Percentiles rank a stretch among this genome's conserved stretches.
Conservation (phyloP, 2,888 invertebrate species). For the Spisula solida region DNA sequence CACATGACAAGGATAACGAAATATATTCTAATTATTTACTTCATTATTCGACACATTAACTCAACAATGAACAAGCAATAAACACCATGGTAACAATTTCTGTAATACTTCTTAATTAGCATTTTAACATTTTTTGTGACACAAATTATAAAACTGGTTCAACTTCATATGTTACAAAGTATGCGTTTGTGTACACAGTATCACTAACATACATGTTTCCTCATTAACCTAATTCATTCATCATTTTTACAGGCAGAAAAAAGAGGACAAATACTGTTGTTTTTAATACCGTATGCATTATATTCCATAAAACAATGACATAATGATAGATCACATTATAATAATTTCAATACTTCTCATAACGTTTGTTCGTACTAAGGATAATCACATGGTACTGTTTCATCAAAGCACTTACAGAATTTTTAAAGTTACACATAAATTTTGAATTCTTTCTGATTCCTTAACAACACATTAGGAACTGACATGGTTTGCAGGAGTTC, state of each 20-base stretch:
- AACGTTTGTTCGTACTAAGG: too few relatives aligned
- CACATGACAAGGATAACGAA: too few relatives aligned
- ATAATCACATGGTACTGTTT: too few relatives aligned
- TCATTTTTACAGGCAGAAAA: neutral
- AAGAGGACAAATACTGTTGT: neutral
- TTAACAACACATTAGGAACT: too few relatives aligned
- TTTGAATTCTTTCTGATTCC: too few relatives aligned
- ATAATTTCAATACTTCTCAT: too few relatives aligned
- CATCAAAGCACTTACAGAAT: too few relatives aligned
- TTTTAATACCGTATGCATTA: neutral
- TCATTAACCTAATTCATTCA: conserved; percentile 9
- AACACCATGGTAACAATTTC: neutral
- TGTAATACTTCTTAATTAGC: neutral
- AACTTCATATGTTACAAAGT: too few relatives aligned
- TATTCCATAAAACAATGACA: neutral
- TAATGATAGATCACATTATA: neutral
- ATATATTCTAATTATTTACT: neutral
- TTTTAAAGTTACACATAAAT: too few relatives aligned
- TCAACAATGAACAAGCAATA: neutral
- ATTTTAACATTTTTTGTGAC: neutral
- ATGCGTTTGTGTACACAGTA: neutral
- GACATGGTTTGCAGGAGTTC: too few relatives aligned
- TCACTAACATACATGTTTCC: neutral
- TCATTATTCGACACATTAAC: neutral
- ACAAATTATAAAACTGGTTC: neutral